Percentiles rank a stretch among this genome's conserved stretches.
These are phyloP conservation scores for Gyps fulvus DNA, from an alignment of 2,113 vertebrate species.

Conservation along the genomic window DNA sequence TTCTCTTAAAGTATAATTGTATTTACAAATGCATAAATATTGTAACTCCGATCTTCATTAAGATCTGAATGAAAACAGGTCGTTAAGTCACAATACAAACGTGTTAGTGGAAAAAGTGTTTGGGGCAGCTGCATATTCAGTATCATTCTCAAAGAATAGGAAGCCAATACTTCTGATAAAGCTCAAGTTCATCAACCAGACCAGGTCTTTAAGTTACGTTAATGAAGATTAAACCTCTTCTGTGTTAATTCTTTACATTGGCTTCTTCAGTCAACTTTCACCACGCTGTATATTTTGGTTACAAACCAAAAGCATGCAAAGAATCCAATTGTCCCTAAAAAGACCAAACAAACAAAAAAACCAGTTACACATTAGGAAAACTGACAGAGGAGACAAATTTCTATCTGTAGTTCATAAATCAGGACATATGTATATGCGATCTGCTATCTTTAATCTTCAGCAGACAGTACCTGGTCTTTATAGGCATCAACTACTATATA, in stretches of 20 bases:
- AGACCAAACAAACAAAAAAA: background rate
- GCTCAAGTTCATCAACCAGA: conserved; percentile 66
- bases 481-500: background rate
- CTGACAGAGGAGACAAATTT: background rate
- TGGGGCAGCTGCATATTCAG: conserved; percentile 51
- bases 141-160: conserved; percentile 65
- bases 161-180: conserved; percentile 75
- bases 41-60: conserved; percentile 64
- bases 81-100: conserved; percentile 77
- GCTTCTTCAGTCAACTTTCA: conserved; percentile 92
- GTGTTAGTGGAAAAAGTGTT: conserved; percentile 68
- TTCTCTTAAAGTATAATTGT: conserved; percentile 68
- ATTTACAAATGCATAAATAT: conserved; percentile 83
- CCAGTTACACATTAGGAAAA: background rate
- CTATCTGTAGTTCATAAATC: background rate
- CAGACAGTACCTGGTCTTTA: background rate
- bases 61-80: conserved; percentile 62
- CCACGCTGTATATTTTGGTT: conserved; percentile 99
- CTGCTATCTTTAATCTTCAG: background rate
- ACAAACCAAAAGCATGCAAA: conserved; percentile 99
- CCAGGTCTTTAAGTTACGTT: conserved; percentile 61
- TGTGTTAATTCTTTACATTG: conserved; percentile 51
- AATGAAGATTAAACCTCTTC: conserved; percentile 71
- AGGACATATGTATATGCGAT: background rate
- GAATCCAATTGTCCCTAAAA: conserved; percentile 95